These are phyloP conservation scores for Eudyptes chrysolophus DNA, from an alignment of 2,113 vertebrate species.

Conservation along the genomic window DNA sequence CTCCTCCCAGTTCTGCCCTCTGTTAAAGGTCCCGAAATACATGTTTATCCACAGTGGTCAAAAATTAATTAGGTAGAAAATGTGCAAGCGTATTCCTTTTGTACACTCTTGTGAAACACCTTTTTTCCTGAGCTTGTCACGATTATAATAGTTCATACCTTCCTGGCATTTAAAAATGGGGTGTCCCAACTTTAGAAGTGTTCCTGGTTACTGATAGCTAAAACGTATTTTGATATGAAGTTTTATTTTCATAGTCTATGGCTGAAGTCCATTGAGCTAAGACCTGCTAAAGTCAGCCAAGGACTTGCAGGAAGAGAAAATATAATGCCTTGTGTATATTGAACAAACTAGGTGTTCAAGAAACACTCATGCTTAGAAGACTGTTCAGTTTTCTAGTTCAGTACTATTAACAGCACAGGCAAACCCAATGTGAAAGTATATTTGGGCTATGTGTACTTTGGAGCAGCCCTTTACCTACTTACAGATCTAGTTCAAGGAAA, in stretches of 20 bases:
- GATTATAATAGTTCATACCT: background rate
- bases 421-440: background rate
- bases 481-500: background rate
- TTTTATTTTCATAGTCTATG: background rate
- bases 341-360: background rate
- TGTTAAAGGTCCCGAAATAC: slow-evolving; percentile 32
- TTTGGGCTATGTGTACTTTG: background rate
- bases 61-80: slow-evolving; percentile 25
- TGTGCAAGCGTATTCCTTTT: background rate
- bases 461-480: background rate
- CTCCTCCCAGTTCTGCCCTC: slow-evolving; percentile 44
- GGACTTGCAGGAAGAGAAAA: background rate
- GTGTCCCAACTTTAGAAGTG: background rate
- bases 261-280: background rate
- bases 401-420: background rate
- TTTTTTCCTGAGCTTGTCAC: background rate
- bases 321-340: background rate
- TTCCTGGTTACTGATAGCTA: background rate
- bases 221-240: background rate
- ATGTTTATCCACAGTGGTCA: background rate
- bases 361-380: background rate
- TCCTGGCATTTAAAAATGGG: background rate
- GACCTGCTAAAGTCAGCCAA: background rate
- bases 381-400: background rate
- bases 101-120: background rate